phyloP scores from a whole-genome alignment of 2,888 invertebrate genomes.

The Microctonus brassicae region DNA sequence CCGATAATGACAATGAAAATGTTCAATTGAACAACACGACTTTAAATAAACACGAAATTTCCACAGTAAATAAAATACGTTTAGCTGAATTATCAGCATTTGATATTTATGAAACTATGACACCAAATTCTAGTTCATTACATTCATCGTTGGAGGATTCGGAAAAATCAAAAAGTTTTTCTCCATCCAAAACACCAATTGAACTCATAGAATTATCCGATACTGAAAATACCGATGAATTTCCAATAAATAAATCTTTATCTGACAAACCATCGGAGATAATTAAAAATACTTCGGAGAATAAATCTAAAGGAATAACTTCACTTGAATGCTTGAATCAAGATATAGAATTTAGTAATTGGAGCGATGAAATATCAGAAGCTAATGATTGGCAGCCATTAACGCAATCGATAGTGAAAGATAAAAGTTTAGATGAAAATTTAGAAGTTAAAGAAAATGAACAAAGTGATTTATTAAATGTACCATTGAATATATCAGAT shows the following conservation, averaged over 20 bases:
- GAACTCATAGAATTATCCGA: slow-evolving; percentile 32
- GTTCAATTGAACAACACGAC: not conserved
- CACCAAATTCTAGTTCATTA: not conserved
- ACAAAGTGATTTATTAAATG: not conserved
- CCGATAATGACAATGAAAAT: slow-evolving; percentile 35
- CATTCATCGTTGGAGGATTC: not conserved
- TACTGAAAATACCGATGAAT: slow-evolving; percentile 10
- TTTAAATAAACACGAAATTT: not conserved
- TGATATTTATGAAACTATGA: slow-evolving; percentile 10
- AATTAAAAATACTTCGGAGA: not conserved
- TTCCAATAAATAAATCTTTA: not conserved
- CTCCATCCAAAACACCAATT: not conserved
- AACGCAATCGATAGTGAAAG: slow-evolving; percentile 31
- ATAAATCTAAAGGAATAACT: slow-evolving; percentile 12
- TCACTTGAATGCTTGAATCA: not conserved
- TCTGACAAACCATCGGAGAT: not conserved
- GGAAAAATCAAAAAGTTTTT: not conserved
- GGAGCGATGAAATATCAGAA: slow-evolving; percentile 3
- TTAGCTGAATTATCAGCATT: slow-evolving; percentile 11
- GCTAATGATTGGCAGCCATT: slow-evolving; percentile 26
- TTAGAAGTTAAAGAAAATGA: not conserved
- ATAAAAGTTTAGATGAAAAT: slow-evolving; percentile 11
- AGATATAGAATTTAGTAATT: slow-evolving; percentile 15
- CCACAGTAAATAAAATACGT: slow-evolving; percentile 6
- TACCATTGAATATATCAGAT: not conserved